phyloP scores from a whole-genome alignment of 2,113 vertebrate genomes.

The Tachuris rubrigastra region DNA sequence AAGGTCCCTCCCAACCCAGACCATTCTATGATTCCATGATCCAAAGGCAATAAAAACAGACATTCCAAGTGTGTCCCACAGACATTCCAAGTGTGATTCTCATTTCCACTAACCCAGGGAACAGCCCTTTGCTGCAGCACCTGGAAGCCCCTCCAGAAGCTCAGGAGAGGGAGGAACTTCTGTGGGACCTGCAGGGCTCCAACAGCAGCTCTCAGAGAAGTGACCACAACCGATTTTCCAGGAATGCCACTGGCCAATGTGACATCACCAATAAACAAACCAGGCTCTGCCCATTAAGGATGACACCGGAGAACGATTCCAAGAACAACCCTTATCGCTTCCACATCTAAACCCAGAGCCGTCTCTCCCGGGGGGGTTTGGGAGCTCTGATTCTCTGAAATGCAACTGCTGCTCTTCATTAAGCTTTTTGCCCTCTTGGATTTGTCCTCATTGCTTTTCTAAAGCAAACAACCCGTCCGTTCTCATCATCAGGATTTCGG shows the following conservation, averaged over 20 bases:
- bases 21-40: no score
- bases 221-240: background rate
- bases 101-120: background rate
- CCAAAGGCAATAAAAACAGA: background rate
- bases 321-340: background rate
- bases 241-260: accelerated
- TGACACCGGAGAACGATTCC: background rate
- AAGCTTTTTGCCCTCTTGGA: background rate
- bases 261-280: background rate
- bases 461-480: background rate
- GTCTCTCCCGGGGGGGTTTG: background rate
- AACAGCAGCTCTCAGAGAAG: accelerated
- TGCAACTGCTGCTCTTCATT: background rate
- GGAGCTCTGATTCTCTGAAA: background rate
- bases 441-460: background rate
- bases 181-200: background rate
- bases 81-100: background rate
- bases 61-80: accelerated
- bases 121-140: accelerated
- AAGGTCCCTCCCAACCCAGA: background rate
- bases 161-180: background rate
- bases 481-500: constrained; percentile 2
- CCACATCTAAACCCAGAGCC: background rate
- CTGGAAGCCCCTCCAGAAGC: background rate
- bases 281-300: background rate